phyloP scores from a whole-genome alignment of 1,140 invertebrate genomes.

The Euura saliciscinereae region DNA sequence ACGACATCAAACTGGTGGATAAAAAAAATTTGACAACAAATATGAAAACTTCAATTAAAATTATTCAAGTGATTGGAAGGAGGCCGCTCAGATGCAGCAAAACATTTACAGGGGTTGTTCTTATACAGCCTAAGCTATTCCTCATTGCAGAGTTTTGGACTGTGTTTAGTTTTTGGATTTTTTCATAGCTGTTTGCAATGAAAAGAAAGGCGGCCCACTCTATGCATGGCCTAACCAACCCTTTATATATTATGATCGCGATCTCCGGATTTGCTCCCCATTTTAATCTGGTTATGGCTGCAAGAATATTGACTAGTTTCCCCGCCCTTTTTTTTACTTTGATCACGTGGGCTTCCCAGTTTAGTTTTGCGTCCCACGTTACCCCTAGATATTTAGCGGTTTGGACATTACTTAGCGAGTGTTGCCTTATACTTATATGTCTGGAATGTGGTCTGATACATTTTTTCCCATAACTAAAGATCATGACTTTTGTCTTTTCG shows the following conservation, averaged over 20 bases:
- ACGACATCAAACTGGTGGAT: too few species aligned
- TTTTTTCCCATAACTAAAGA: too few species aligned
- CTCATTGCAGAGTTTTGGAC: conserved; percentile 22
- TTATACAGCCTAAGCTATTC: conserved; percentile 18
- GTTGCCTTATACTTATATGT: conserved; percentile 10
- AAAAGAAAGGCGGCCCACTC: conserved; percentile 20
- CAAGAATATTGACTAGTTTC: conserved; percentile 20
- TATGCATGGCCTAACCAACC: conserved; percentile 19
- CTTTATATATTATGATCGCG: conserved; percentile 23
- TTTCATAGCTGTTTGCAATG: background rate
- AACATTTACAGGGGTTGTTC: conserved; percentile 23
- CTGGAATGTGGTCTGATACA: too few species aligned
- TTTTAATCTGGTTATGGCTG: conserved; percentile 19
- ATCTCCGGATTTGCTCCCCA: conserved; percentile 25
- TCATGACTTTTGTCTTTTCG: conserved; percentile 15
- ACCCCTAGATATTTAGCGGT: conserved; percentile 22
- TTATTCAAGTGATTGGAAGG: too few species aligned
- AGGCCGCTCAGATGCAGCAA: background rate
- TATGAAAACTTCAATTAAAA: too few species aligned
- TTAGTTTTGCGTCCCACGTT: conserved; percentile 19
- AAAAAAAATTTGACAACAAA: too few species aligned
- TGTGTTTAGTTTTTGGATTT: conserved; percentile 15
- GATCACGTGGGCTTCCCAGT: conserved; percentile 22
- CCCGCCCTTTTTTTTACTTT: background rate
- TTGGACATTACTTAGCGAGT: background rate